phyloP scores from a whole-genome alignment of 2,797 vertebrate species.

The Anolis apletophallus region DNA sequence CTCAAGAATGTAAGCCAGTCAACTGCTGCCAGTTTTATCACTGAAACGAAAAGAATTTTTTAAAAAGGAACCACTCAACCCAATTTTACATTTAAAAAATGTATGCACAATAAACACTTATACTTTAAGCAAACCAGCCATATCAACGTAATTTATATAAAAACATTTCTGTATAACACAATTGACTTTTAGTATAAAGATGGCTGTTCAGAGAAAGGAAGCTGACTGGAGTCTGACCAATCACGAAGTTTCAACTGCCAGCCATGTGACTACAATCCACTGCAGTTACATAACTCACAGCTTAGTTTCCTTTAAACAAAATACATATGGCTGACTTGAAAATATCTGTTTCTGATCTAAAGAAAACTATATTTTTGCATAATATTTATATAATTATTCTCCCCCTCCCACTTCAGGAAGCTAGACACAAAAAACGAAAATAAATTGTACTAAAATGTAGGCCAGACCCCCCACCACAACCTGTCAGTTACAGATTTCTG shows the following conservation, averaged over 20 bases:
- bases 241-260: conserved; percentile 61
- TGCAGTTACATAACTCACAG: conserved; percentile 45
- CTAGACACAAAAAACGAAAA: conserved; percentile 49
- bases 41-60: conserved; percentile 71
- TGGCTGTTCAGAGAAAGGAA: conserved; percentile 80
- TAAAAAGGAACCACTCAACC: conserved; percentile 55
- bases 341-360: conserved; percentile 80
- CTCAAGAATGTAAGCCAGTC: conserved; percentile 76
- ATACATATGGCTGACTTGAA: conserved; percentile 82
- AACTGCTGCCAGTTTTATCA: conserved; percentile 75
- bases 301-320: conserved; percentile 78
- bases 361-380: conserved; percentile 82
- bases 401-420: conserved; percentile 59
- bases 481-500: conserved; percentile 68
- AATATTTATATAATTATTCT: conserved; percentile 77
- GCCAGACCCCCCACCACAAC: conserved; percentile 69
- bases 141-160: conserved; percentile 80
- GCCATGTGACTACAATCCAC: conserved; percentile 42
- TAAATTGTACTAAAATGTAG: conserved; percentile 61
- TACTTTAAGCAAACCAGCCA: conserved; percentile 80
- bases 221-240: conserved; percentile 69
- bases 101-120: conserved; percentile 80
- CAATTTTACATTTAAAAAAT: conserved; percentile 79
- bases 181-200: conserved; percentile 76
- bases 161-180: conserved; percentile 74